Percentiles rank a stretch among this genome's conserved stretches.
phyloP scores from a whole-genome alignment of 2,888 invertebrate genomes.

The Drosophila mimetica region DNA sequence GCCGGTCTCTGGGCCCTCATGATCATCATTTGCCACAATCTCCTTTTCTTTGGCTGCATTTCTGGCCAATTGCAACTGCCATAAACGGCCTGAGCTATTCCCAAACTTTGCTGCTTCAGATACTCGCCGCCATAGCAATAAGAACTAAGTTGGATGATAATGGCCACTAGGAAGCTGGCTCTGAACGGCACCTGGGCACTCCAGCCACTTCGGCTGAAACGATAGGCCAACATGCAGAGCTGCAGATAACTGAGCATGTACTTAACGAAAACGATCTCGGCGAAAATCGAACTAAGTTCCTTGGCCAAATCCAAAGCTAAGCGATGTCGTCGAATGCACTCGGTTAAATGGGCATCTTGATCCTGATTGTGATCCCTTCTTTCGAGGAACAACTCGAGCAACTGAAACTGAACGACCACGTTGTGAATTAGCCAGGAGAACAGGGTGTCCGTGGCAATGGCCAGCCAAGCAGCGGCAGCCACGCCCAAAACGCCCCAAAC shows the following conservation, averaged over 20 bases:
- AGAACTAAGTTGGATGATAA: conserved; percentile 40
- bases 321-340: conserved; percentile 35
- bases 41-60: conserved; percentile 19
- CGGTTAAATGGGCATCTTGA: neutral
- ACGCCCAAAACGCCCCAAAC: conserved; percentile 46
- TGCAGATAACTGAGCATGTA: conserved; percentile 55
- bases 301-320: conserved; percentile 39
- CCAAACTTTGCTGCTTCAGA: conserved; percentile 48
- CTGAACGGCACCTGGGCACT: conserved; percentile 47
- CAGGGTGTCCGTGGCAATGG: conserved; percentile 46
- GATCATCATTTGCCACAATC: conserved; percentile 38
- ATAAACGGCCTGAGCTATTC: conserved; percentile 36
- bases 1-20: conserved; percentile 44
- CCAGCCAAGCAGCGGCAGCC: conserved; percentile 26
- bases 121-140: conserved; percentile 54
- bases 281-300: conserved; percentile 42
- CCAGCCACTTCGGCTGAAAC: conserved; percentile 48
- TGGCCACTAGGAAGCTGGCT: conserved; percentile 37
- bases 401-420: conserved; percentile 47
- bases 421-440: conserved; percentile 55
- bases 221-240: conserved; percentile 48
- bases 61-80: conserved; percentile 34
- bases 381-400: conserved; percentile 22
- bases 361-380: neutral
- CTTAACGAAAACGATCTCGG: conserved; percentile 56